A percentile compares a stretch with the other conserved stretches of the same genome.
Conservation (phyloP, 2,113 vertebrate species). For the Chrysochloris asiatica region DNA sequence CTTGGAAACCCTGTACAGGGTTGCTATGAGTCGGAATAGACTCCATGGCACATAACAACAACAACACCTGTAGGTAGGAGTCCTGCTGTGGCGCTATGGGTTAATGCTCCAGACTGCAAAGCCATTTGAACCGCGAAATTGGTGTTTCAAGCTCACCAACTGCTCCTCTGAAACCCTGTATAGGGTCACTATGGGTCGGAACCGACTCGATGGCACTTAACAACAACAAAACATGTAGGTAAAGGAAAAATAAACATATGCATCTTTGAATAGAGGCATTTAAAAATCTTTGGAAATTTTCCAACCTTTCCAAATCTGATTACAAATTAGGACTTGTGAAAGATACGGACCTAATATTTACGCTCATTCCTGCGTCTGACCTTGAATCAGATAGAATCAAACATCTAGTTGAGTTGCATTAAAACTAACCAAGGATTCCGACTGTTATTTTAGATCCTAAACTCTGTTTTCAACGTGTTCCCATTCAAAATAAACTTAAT, state of each 20-base stretch:
- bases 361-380: neutral
- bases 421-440: neutral
- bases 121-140: too few species aligned
- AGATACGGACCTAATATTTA: neutral
- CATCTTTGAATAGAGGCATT: conserved; percentile 1
- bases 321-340: neutral
- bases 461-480: neutral
- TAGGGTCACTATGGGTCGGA: too few species aligned
- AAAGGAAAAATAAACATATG: neutral
- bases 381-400: conserved; percentile 22
- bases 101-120: too few species aligned
- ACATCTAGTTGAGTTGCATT: neutral
- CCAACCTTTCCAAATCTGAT: conserved; percentile 21
- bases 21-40: too few species aligned
- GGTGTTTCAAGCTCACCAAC: too few species aligned
- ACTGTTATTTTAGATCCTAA: neutral
- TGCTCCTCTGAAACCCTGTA: too few species aligned
- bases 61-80: too few species aligned
- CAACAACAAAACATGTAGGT: too few species aligned
- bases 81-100: too few species aligned
- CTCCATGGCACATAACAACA: too few species aligned
- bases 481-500: neutral
- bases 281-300: neutral
- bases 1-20: too few species aligned
- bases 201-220: too few species aligned